Base-by-base conservation (phyloP, 2,888 invertebrate species). In the Caenorhabditis sp. region DNA sequence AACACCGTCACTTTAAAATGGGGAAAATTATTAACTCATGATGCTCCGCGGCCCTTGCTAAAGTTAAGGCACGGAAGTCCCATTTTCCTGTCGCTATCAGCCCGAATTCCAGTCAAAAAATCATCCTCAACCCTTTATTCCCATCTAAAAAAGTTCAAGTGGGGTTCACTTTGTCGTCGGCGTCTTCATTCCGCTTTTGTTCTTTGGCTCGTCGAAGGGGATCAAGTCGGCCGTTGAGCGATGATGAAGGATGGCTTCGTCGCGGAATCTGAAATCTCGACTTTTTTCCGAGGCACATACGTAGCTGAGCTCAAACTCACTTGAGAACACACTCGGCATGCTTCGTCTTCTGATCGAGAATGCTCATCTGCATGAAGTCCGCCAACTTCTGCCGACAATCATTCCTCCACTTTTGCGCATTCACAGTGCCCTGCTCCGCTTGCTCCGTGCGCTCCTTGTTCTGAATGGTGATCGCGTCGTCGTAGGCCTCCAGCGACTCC, bases 281-380 rank as follows among this genome's bases (percentile, higher is more conserved):
- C 1, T 63, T 44, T 41, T 2, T 10, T 19, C n/a, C 4, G 7
- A 6, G 6, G 10, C n/a, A 5, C 16, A n/a, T n/a, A n/a, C 14
- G 14, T 47, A 16, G 38, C 22, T 0, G 22, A 24, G 8, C 12
- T 14, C 14, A n/a, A 12, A 44, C 44, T 26, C 12, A 80, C 72
- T 75, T 81, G 24, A 81, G 24, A 24, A 81, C 58, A 35, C 63
- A 44, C 3, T 75, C 81, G 8, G 49, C 63, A 47, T 81, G 81
- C 26, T 75, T 69, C 10, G 10, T 19, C 26, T 63, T 69, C 31
- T 69, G 75, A 4, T 74, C 64, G 16, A 28, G 31, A 2, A 61
- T 56, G 8, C 31, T 4, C 19, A 31, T 69, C 12, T 69, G 41
- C 7, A 81, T 70, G 35, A 69, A 81, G n/a, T 81, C 81, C 44